Evolutionary conservation across 2,797 vertebrate genomes (phyloP), one percentile per base, ranked within the genome.

Genomic region (Nannoperca obscura): DNA sequence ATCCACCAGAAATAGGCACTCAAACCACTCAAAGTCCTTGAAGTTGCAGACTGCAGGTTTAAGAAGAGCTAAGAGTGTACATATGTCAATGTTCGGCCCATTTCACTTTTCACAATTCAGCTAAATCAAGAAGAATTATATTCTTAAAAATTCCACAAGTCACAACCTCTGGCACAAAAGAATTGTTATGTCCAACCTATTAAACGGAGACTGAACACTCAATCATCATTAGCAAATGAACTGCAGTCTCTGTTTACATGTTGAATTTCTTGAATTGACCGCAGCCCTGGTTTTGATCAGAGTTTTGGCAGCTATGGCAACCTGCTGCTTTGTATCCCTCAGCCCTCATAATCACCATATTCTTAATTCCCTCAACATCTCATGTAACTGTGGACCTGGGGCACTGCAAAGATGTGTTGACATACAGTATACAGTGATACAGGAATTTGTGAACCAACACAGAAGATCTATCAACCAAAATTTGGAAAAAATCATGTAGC

Each of bases 261-360:
- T 30, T 52, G 38, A 79, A 57, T 20, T 38, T 42, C 72, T 66
- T 30, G 62, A 71, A 71, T 49, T 75, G 76, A 80, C 80, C 55
- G 22, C 82, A 84, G 68, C 24, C 58, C 85, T 83, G 84, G 65
- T 87, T 89, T 78, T 38, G 60, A 88, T 88, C 82, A 74, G 46
- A 72, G 12, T 24, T 54, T 67, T 82, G 76, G 71, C 85, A 82
- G 55, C 78, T 71, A 1, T 65, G 14, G 32, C 54, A 59, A 67
- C 27, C 50, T 40, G 66, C 76, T 87, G 84, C 77, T 74, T 63
- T 57, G 63, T 65, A 68, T 86, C 81, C 58, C 61, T 83, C 69
- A 69, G 57, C 79, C 57, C 64, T 83, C 61, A 54, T 55, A 80
- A 85, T 82, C 65, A 78, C 62, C 40, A 40, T 50, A 55, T 66